Percentiles rank a stretch among this genome's conserved stretches.
These are phyloP conservation scores for Silurus aristotelis DNA, from an alignment of 2,797 vertebrate species.

Conservation along the genomic window DNA sequence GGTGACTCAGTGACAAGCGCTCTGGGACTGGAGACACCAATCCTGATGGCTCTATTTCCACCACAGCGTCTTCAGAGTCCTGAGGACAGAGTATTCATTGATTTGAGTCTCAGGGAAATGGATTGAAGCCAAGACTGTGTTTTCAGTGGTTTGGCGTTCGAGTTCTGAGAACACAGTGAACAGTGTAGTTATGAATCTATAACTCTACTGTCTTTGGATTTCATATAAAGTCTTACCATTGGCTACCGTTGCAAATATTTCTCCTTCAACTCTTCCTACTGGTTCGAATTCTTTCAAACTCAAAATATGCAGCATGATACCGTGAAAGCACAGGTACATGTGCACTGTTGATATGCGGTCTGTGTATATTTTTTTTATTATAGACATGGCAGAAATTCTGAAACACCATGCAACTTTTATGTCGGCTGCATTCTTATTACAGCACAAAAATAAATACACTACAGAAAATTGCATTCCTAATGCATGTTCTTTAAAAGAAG, in stretches of 20 bases:
- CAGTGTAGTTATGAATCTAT: background rate
- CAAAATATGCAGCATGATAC: background rate
- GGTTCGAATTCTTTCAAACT: background rate
- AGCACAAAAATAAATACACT: background rate
- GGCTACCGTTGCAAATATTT: background rate
- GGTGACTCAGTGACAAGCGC: slow-evolving; percentile 82
- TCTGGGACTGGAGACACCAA: slow-evolving; percentile 67
- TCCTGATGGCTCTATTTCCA: slow-evolving; percentile 75
- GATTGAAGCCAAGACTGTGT: background rate
- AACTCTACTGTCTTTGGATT: background rate
- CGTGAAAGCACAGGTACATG: background rate
- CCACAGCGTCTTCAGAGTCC: slow-evolving; percentile 70
- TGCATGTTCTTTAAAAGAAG: background rate
- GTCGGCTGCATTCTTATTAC: background rate
- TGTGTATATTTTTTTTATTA: slow-evolving; percentile 38
- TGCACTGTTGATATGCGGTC: background rate
- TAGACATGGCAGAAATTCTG: slow-evolving; percentile 3
- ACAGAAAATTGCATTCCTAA: background rate
- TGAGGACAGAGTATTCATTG: slow-evolving; percentile 48
- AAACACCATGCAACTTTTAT: slow-evolving; percentile 21
- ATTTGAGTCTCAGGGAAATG: background rate
- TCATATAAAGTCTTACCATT: background rate
- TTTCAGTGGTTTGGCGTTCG: background rate
- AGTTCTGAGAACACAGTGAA: background rate
- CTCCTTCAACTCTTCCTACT: background rate